Evolutionary conservation across 2,113 vertebrate genomes (phyloP), one percentile per base, ranked within the genome.

Genomic region (Anhinga anhinga): DNA sequence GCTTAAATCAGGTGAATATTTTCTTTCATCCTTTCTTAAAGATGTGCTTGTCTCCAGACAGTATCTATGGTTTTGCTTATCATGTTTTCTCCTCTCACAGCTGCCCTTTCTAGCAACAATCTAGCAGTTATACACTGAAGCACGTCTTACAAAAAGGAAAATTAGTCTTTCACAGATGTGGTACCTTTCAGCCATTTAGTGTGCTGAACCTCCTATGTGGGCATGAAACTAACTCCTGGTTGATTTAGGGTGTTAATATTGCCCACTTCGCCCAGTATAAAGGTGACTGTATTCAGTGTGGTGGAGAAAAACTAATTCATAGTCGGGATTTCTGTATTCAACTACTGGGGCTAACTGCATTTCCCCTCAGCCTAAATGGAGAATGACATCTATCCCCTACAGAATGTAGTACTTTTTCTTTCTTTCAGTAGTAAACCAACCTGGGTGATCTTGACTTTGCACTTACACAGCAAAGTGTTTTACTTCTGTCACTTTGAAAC

Each of bases 401-500:
- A 59, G 45, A 16, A 55, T 0, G 0, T 27, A 36, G 38, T 26
- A 0, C 15, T 80, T 56, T 86, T 95, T 63, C 34, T 65, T 90
- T 67, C 32, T 61, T 81, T 74, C 49, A 23, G 34, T 40, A 52
- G 25, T 19, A 80, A 81, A 65, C 21, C 45, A 84, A 45, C 11
- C 30, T 23, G 45, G 10, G 11, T 52, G 55, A 65, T 74, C 38
- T 50, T 1, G 7, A 65, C 29, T 82, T 78, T 65, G 34, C 27
- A 36, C 10, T 78, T 62, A 19, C 17, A 38, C n/a, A 59, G 27
- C 49, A 36, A 72, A 88, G 30, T 30, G 52, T 55, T 86, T 81
- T 73, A 38, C 25, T 93, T 95, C 65, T 87, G 55, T 58, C n/a
- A 58, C 59, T 38, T 88, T 82, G 65, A 85, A 87, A 71, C 8